Conservation (phyloP, 2,113 vertebrate genomes). For the Terrapene triunguis region DNA sequence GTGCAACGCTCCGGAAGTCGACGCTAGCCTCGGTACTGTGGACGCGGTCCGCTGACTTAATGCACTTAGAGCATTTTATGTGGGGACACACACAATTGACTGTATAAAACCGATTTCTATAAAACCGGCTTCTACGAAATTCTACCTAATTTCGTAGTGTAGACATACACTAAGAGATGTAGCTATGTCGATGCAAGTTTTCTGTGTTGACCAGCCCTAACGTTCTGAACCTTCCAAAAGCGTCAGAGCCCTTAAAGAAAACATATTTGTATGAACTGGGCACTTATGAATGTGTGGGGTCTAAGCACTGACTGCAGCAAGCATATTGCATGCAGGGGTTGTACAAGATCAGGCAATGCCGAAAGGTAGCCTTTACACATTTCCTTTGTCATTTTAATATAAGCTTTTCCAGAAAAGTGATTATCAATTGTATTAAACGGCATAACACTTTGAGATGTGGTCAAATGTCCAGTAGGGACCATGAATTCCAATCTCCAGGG, state of each 20-base stretch:
- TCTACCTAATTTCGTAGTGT: no score
- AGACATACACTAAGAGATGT: neutral
- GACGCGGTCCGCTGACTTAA: no score
- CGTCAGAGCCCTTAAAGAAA: neutral
- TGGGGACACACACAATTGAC: no score
- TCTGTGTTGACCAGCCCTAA: neutral
- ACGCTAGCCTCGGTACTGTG: no score
- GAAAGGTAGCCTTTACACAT: neutral
- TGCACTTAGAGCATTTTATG: no score
- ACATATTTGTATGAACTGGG: neutral
- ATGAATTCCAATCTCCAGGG: neutral
- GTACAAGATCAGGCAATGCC: neutral
- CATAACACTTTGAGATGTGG: neutral
- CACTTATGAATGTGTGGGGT: neutral
- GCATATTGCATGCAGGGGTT: neutral
- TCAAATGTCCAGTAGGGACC: neutral
- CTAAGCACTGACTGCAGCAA: neutral
- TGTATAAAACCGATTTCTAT: no score
- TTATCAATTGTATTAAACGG: neutral
- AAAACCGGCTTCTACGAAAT: no score
- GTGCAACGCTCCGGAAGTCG: no score
- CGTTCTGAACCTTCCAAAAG: neutral
- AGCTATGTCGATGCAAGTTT: neutral
- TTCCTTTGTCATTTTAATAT: neutral
- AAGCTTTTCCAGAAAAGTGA: neutral